These are phyloP conservation scores for rat (Rattus norvegicus) DNA, from an alignment of 2,113 vertebrate genomes.

Conservation along the genomic window GRCr8 NC_086023.1:62426001-62426500, in stretches of 20 bases:
- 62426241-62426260: neutral
- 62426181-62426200: neutral
- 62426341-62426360: slow-evolving; percentile 44
- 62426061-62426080: neutral
- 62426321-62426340: slow-evolving; percentile 67
- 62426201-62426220: slow-evolving; percentile 17
- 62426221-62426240: neutral
- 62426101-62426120: slow-evolving; percentile 1
- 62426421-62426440: slow-evolving; percentile 30
- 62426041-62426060: slow-evolving; percentile 4
- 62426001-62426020: neutral
- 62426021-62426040: neutral
- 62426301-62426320: slow-evolving; percentile 22
- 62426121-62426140: neutral
- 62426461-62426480: slow-evolving; percentile 54
- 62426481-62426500: slow-evolving; percentile 66
- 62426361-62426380: slow-evolving; percentile 67
- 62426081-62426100: slow-evolving; percentile 26
- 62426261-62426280: slow-evolving; percentile 49
- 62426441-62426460: slow-evolving; percentile 71
- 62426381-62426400: slow-evolving; percentile 47
- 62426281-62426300: neutral
- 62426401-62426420: slow-evolving; percentile 65
- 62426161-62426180: neutral
- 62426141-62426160: neutral